Evolutionary conservation across 2,797 vertebrate species (phyloP).

Genomic region (Rhinichthys osculus): DNA sequence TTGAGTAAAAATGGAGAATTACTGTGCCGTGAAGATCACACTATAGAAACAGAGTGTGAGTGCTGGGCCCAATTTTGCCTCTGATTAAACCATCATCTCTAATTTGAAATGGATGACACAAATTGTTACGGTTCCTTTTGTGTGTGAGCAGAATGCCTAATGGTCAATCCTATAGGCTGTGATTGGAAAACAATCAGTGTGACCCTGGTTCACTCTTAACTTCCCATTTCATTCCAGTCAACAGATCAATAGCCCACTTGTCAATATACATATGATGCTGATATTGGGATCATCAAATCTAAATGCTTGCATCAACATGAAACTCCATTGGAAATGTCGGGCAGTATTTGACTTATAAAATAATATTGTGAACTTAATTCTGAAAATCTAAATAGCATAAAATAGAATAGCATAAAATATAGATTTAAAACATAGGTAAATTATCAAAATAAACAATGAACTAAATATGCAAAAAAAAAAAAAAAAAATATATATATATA

Average conservation of each 20-base stretch:
- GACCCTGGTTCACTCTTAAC: slow-evolving; percentile 50
- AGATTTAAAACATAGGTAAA: too few relatives aligned
- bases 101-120: slow-evolving; percentile 76
- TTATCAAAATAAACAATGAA: too few relatives aligned
- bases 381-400: too few relatives aligned
- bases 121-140: slow-evolving; percentile 73
- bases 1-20: slow-evolving; percentile 76
- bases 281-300: neutral
- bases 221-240: slow-evolving; percentile 50
- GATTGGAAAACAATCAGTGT: slow-evolving; percentile 65
- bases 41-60: slow-evolving; percentile 70
- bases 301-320: neutral
- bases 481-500: too few relatives aligned
- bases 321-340: neutral
- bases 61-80: slow-evolving; percentile 74
- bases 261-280: slow-evolving; percentile 6
- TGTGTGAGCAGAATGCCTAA: slow-evolving; percentile 60
- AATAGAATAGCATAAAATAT: too few relatives aligned
- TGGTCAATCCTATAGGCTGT: slow-evolving; percentile 63
- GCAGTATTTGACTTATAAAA: neutral
- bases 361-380: neutral
- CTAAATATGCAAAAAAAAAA: too few relatives aligned
- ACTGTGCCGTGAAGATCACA: slow-evolving; percentile 77
- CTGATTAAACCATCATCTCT: slow-evolving; percentile 84
- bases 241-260: slow-evolving; percentile 50